Base-by-base conservation (phyloP, 2,113 vertebrate species). In the Tyrannus savana region DNA sequence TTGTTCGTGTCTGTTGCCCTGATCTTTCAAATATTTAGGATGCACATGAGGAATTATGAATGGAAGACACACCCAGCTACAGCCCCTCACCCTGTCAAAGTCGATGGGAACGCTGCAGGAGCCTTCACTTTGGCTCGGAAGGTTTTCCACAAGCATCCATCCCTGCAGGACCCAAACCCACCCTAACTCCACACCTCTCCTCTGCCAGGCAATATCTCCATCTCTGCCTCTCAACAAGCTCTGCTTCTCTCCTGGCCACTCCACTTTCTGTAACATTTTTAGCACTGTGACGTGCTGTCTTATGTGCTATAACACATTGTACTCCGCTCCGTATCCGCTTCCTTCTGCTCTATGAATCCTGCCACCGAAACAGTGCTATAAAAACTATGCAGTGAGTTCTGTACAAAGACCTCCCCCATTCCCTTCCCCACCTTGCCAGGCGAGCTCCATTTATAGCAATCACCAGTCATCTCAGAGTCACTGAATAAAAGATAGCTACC, bases 291-390 rank as follows among this genome's bases (percentile, higher is more conserved):
- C 69, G 27, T 62, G 74, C 87, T 50, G 71, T 72, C 90, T 85
- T 62, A 35, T 52, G 92, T 77, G 90, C 93, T 81, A 53, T 94
- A 90, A 96, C 93, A 93, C 72, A 22, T 62, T 84, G 83, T 96
- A 74, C 93, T 93, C 90, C 3, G 3, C 69, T 94, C 18, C 8
- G 53, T 49, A 81, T 41, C 79, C 13, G 4, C 5, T 39, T 87
- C 93, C 95, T 90, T 93, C 96, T 97, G 96, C 83, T 73, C 4
- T 56, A 89, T 10, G 69, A 94, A 64, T 95, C 84, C 90, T 92
- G 76, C 85, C 93, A 92, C 88, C 28, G 52, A 88, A 97, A 90
- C 8, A 3, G 50, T 14, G 90, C 90, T 96, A 92, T 86, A 93
- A 97, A 95, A 95, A 74, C 64, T 37, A 7, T 1, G 52, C 87